Evolutionary conservation across 1,140 invertebrate species (phyloP), one percentile per base, ranked within the genome.

Genomic region (Whitmania pigra): DNA sequence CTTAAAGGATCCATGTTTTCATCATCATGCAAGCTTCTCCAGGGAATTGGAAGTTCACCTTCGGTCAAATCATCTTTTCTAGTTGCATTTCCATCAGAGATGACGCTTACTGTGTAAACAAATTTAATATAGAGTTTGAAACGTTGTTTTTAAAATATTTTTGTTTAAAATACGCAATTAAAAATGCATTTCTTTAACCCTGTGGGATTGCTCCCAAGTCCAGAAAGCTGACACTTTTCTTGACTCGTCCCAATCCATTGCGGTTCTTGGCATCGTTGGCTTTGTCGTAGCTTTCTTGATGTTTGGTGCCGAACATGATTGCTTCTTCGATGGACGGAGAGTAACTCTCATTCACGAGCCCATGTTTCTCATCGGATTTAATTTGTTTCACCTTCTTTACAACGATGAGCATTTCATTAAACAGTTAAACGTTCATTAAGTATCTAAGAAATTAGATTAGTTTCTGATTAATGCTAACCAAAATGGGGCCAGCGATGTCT

Each of bases 401-500:
- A 25, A 18, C 29, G 11, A 25, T 11, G 11, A 17, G 11, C 11
- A 63, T 63, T 31, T 22, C 43, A 49, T 17, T 17, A 49, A 49
- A 1, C 31, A 7, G 18, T 63, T 63, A 63, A 63, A n/a, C n/a
- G n/a, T n/a, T n/a, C n/a, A n/a, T n/a, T n/a, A n/a, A n/a, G n/a
- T n/a, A n/a, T n/a, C n/a, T n/a, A n/a, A n/a, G n/a, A n/a, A n/a
- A n/a, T n/a, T n/a, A n/a, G n/a, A n/a, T n/a, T 13, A 63, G 22
- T 25, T 31, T 31, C 22, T 25, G 11, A 63, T 3, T 11, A 63
- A 63, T 63, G 57, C 57, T n/a, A 63, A 63, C 57, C 57, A 63
- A 63, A 63, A 63, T 63, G 18, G 57, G 57, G 20, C 57, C 57
- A 63, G 57, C 57, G 11, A 63, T 63, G 11, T 63, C 57, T 63